Evolutionary conservation across 2,113 vertebrate species (phyloP).

Genomic region (Oryzias celebensis): DNA sequence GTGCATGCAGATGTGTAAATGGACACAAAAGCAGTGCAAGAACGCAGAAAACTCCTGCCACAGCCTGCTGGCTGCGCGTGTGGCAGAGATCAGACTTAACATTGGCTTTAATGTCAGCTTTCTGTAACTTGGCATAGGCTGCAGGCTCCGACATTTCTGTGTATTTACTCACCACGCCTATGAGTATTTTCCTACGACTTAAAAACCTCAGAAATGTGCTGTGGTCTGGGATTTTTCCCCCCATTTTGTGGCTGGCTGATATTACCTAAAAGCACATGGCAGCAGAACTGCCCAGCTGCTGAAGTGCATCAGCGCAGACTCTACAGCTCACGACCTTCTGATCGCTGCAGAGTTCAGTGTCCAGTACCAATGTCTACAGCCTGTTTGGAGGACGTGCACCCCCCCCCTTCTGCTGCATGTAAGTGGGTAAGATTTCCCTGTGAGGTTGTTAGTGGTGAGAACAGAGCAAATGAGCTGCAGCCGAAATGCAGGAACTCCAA

Average conservation of each 20-base stretch:
- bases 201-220: constrained; percentile 47
- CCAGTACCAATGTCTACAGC: neutral
- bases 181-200: constrained; percentile 45
- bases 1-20: constrained; percentile 72
- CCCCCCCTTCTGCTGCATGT: constrained; percentile 12
- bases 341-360: too few relatives aligned
- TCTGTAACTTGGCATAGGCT: constrained; percentile 39
- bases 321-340: neutral
- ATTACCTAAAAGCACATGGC: constrained; percentile 39
- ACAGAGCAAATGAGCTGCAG: constrained; percentile 10
- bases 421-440: constrained; percentile 38
- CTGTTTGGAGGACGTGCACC: constrained; percentile 25
- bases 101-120: too few relatives aligned
- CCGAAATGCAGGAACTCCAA: constrained; percentile 33
- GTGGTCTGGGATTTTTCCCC: constrained; percentile 31
- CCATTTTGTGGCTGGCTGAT: constrained; percentile 32
- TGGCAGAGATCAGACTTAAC: too few relatives aligned
- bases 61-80: constrained; percentile 5
- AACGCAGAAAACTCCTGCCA: constrained; percentile 51
- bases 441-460: constrained; percentile 9
- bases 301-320: constrained; percentile 15
- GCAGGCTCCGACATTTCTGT: constrained; percentile 37
- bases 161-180: constrained; percentile 50
- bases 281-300: constrained; percentile 41
- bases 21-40: constrained; percentile 50